Base-by-base conservation (phyloP, 2,888 invertebrate species). In the Agrotis ipsilon region DNA sequence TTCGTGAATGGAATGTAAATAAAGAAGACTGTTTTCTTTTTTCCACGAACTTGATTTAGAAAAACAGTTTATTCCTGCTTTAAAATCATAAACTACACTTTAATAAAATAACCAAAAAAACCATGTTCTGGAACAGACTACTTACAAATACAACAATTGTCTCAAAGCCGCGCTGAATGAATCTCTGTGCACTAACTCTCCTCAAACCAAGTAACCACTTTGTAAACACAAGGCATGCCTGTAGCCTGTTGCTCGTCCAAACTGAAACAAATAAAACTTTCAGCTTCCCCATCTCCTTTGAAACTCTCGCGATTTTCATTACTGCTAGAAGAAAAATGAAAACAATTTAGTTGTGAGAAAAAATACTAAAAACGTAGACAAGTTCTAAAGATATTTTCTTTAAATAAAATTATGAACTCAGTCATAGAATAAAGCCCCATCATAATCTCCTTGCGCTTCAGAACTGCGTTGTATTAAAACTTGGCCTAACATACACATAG, bases 201-300 rank as follows among this genome's bases (percentile, higher is more conserved):
- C 39, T 9, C 43, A 43, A 7, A 16, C 11, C 51, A 46, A 51
- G 48, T 11, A 7, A 14, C 39, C 52, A 21, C 76, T 72, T 46
- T 62, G 58, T 62, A n/a, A 39, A 49, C 49, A 45, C 51, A 7
- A 14, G n/a, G 27, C 27, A 14, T 9, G 32, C 57, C 13, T 32
- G 24, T 48, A 16, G 73, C 74, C 59, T 49, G 72, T 67, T 78
- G 72, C 62, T 59, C 49, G 46, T 59, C 51, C 54, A 43, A 39
- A 51, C 19, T 49, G 19, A 67, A 67, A 67, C 54, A 73, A 78
- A 73, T 59, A 68, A 67, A 73, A 67, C 54, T 68, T 61, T 11
- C 32, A 13, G 27, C 52, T 48, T 24, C 14, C 66, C 60, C 51
- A 45, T 58, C 32, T 57, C 24, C 60, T 76, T 68, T 73, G 68